Conservation (phyloP, 2,113 vertebrate genomes). For the Electrona antarctica region DNA sequence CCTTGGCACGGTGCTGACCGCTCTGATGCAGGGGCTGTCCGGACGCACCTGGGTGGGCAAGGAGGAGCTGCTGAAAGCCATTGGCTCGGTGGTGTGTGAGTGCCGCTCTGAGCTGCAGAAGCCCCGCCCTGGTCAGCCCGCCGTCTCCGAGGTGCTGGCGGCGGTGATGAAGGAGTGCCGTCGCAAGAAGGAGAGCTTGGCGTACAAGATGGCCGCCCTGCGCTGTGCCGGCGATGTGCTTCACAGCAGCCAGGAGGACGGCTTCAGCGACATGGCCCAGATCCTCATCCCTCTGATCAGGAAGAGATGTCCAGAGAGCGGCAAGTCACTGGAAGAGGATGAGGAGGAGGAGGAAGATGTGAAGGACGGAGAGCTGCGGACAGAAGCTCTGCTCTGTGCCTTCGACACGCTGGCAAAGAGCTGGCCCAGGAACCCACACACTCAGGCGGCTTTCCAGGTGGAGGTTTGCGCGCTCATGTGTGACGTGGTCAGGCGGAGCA, state of each 20-base stretch:
- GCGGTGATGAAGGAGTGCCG: constrained; percentile 90
- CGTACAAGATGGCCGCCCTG: constrained; percentile 91
- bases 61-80: constrained; percentile 96
- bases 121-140: constrained; percentile 85
- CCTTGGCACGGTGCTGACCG: constrained; percentile 88
- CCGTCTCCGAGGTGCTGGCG: constrained; percentile 82
- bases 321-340: constrained; percentile 69
- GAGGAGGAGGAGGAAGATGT: constrained; percentile 72
- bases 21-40: constrained; percentile 88
- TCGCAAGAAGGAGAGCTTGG: constrained; percentile 83
- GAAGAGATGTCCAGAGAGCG: constrained; percentile 86
- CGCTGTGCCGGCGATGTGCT: constrained; percentile 85
- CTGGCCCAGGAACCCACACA: constrained; percentile 86
- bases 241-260: constrained; percentile 87
- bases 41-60: constrained; percentile 97
- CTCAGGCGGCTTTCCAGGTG: constrained; percentile 85
- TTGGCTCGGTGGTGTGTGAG: constrained; percentile 87
- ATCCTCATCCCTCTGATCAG: constrained; percentile 92
- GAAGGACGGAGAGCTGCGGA: constrained; percentile 86
- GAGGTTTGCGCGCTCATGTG: constrained; percentile 93
- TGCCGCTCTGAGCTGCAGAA: constrained; percentile 88
- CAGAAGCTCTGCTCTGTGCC: constrained; percentile 88
- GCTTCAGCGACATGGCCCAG: constrained; percentile 86
- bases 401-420: constrained; percentile 92
- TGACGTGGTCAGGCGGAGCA: constrained; percentile 90